A percentile compares a stretch with the other conserved stretches of the same genome.
Conservation (phyloP, 64 coral and sea anemone genomes). For the Pocillopora damicornis region DNA sequence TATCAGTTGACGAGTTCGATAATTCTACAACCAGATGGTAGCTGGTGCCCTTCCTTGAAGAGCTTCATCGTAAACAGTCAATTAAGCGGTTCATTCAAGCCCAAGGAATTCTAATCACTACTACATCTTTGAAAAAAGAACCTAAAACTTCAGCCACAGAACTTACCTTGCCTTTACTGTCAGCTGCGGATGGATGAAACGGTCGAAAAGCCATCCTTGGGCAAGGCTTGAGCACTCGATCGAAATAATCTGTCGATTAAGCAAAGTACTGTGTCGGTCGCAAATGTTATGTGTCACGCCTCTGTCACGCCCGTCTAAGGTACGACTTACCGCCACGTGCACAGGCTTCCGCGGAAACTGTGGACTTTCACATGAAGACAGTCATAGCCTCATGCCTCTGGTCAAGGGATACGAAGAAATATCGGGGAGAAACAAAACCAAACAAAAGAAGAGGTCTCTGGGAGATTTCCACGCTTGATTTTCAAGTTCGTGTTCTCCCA, state of each 20-base stretch:
- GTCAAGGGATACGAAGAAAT: too few relatives aligned
- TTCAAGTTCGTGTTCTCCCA: too few relatives aligned
- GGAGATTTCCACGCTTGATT: too few relatives aligned
- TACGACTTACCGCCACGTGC: not conserved
- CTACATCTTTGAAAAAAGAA: not conserved
- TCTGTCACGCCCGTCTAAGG: not conserved
- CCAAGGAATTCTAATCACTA: not conserved
- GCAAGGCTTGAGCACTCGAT: not conserved
- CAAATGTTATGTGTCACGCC: not conserved
- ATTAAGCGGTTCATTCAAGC: not conserved
- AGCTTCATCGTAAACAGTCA: not conserved
- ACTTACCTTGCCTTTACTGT: slow-evolving; percentile 26
- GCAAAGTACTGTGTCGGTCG: not conserved
- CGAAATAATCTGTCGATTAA: not conserved
- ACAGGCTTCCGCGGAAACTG: not conserved
- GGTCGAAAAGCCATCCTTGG: slow-evolving; percentile 13
- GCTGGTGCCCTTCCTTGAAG: not conserved
- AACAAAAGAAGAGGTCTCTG: too few relatives aligned
- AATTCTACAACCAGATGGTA: not conserved
- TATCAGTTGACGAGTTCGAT: not conserved
- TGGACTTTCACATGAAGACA: not conserved
- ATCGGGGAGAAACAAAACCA: too few relatives aligned
- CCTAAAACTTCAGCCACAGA: not conserved
- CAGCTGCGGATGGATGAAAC: slow-evolving; percentile 11
- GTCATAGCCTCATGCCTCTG: too few relatives aligned